A percentile compares a stretch with the other conserved stretches of the same genome.
phyloP scores from a whole-genome alignment of 2,113 vertebrate species.

The Periophthalmus modestus region DNA sequence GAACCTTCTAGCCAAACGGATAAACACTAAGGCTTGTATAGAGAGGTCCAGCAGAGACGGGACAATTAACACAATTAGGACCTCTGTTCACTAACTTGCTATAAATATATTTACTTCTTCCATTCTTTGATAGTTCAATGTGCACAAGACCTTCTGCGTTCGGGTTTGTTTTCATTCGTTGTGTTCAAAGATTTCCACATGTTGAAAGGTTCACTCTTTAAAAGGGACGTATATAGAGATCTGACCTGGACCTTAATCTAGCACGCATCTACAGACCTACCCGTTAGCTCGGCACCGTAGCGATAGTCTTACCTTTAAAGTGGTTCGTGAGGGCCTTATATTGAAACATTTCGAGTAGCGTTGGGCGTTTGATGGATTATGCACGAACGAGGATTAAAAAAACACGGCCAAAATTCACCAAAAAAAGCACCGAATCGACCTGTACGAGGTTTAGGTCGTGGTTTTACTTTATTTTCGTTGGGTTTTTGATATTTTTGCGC shows the following conservation, averaged over 20 bases:
- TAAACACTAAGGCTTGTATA: conserved; percentile 99
- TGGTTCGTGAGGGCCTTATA: conserved; percentile 15
- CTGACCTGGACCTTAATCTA: conserved; percentile 52
- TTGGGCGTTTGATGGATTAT: background rate
- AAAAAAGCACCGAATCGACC: conserved; percentile 30
- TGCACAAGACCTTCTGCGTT: conserved; percentile 85
- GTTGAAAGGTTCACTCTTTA: conserved; percentile 65
- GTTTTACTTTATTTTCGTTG: background rate
- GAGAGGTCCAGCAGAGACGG: conserved; percentile 78
- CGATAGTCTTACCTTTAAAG: conserved; percentile 45
- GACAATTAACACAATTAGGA: conserved; percentile 74
- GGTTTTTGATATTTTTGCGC: conserved; percentile 15
- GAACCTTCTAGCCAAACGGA: conserved; percentile 99
- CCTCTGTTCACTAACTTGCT: conserved; percentile 88
- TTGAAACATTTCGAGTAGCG: conserved; percentile 15
- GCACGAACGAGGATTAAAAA: conserved; percentile 27
- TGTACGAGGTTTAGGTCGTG: background rate
- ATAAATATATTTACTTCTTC: conserved; percentile 93
- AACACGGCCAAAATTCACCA: conserved; percentile 41
- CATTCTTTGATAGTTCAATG: conserved; percentile 88
- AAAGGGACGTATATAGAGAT: conserved; percentile 53
- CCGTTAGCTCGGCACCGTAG: conserved; percentile 13
- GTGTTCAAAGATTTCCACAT: conserved; percentile 68
- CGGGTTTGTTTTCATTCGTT: conserved; percentile 67
- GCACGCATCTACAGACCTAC: conserved; percentile 51